Base-by-base conservation (phyloP, 2,888 invertebrate genomes). In the Noctua pronuba region DNA sequence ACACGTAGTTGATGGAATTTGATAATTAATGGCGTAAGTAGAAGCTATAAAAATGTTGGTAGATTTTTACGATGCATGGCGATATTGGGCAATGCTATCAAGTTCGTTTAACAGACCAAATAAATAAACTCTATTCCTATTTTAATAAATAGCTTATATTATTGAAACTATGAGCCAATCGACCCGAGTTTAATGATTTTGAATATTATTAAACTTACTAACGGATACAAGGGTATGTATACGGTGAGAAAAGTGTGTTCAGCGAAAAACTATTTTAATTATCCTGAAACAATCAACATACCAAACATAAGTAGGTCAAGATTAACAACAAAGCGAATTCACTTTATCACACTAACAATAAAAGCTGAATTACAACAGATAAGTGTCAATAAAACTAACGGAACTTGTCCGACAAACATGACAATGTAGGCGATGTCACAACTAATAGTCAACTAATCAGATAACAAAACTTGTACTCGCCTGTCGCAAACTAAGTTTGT, bases 381-480 rank as follows among this genome's bases (percentile, higher is more conserved):
- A 88, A 84, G 85, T 80, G 80, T 75, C 88, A 82, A 84, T 87
- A 87, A 88, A 88, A 77, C 73, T 80, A 77, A 80, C 68, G 60
- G 77, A 84, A 85, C 73, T 82, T 83, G 49, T 74, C 69, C 66
- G 44, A 79, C 62, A 77, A 86, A 87, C 78, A 80, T 76, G 80
- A 87, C 85, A 88, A 81, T 84, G 80, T 84, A 76, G 73, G 65
- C 79, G 66, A 87, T 79, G 88, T 88, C 88, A 84, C 82, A 88
- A 88, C 80, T 86, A 88, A 87, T 88, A 77, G 84, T 62, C 82
- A 85, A 87, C 87, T 88, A 88, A 88, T 88, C 84, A 87, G 77
- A 86, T 82, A 84, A 79, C 87, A 80, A 72, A 88, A 88, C 84
- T 88, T 86, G 77, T 79, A 74, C 52, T 77, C 70, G 58, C 49